Percentiles rank a stretch among this genome's conserved stretches.
These are phyloP conservation scores for Sclerodermus sp. DNA, from an alignment of 2,888 invertebrate genomes.

Conservation along the genomic window DNA sequence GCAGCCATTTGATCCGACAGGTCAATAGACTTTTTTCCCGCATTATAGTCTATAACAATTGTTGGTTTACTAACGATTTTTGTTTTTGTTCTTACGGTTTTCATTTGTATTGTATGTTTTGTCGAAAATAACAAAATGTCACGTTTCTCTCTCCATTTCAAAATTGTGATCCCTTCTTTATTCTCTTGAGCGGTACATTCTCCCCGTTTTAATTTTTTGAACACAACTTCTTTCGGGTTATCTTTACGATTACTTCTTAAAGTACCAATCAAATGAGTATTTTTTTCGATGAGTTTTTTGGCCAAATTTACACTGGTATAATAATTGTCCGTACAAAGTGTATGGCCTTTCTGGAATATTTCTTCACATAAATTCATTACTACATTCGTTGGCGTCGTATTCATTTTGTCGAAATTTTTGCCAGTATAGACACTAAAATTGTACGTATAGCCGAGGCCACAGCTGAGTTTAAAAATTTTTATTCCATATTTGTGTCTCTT, in stretches of 20 bases:
- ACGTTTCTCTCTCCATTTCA: conserved; percentile 2
- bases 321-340: conserved; percentile 31
- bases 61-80: conserved; percentile 9
- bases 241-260: conserved; percentile 19
- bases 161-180: conserved; percentile 9
- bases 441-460: conserved; percentile 41
- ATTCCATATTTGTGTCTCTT: too few species aligned
- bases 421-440: conserved; percentile 37
- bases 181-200: conserved; percentile 21
- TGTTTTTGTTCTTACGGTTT: conserved; percentile 4
- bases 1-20: conserved; percentile 10
- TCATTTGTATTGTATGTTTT: conserved; percentile 6
- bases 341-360: conserved; percentile 32
- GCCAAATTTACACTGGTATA: too few species aligned
- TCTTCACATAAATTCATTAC: conserved; percentile 27
- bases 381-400: conserved; percentile 17
- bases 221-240: conserved; percentile 12
- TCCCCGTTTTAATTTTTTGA: conserved; percentile 20
- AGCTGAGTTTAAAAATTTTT: too few species aligned
- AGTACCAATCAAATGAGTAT: too few species aligned
- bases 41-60: conserved; percentile 9
- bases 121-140: conserved; percentile 10
- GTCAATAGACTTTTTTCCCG: conserved; percentile 10
- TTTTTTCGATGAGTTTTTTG: too few species aligned
- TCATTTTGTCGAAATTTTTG: conserved; percentile 29